These are phyloP conservation scores for Thomomys bottae DNA, from an alignment of 2,113 vertebrate species.

Conservation along the genomic window DNA sequence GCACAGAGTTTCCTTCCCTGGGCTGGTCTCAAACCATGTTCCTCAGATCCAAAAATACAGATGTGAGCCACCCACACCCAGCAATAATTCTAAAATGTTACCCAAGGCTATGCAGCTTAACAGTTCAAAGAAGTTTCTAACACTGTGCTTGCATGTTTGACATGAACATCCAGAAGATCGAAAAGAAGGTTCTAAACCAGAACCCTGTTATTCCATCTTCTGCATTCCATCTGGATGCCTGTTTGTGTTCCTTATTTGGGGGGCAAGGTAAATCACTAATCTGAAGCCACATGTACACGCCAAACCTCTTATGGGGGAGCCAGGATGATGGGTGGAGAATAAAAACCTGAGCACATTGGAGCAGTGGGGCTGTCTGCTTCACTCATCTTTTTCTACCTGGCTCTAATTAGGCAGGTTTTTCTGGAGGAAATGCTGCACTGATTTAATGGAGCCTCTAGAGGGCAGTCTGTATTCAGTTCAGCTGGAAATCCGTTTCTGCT, in stretches of 20 bases:
- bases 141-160: background rate
- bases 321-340: accelerated
- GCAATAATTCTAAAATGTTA: background rate
- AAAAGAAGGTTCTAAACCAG: background rate
- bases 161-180: background rate
- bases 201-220: background rate
- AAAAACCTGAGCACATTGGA: background rate
- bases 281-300: accelerated
- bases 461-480: conserved; percentile 58
- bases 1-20: no score
- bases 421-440: background rate
- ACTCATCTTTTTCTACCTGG: accelerated
- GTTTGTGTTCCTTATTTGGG: background rate
- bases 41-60: no score
- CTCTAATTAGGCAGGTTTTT: accelerated
- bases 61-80: no score
- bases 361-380: accelerated
- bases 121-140: background rate
- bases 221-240: background rate
- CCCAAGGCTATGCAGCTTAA: background rate
- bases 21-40: no score
- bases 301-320: background rate
- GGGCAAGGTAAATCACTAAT: background rate
- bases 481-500: background rate
- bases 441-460: conserved; percentile 51